Evolutionary conservation across 2,888 invertebrate species (phyloP), one percentile per base, ranked within the genome.

Genomic region (Uloborus plumipes): DNA sequence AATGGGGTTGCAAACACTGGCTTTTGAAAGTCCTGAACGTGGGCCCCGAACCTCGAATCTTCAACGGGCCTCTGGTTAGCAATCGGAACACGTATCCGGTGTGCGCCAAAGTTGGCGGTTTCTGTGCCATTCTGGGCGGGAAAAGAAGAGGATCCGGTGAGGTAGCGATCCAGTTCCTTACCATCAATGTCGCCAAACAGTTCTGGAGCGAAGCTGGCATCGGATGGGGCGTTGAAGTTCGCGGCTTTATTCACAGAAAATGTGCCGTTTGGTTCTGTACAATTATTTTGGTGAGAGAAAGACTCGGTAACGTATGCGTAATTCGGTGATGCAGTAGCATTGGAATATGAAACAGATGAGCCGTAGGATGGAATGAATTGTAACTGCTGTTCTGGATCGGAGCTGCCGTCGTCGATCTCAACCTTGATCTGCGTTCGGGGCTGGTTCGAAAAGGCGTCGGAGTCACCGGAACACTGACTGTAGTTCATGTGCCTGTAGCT

Each of bases 111-210:
- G 39, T 39, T 39, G 9, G 39, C 9, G 39, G 39, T 9, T 39
- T 39, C 39, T 39, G 39, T 55, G 16, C 31, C 16, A 26, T 13
- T 61, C n/a, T 62, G 18, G 1, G 58, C 9, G 20, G 47, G 59
- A 22, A 58, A 62, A 6, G 79, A 61, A 13, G 69, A 26, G 0
- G 74, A 62, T 16, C 76, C 82, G 3, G 59, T 76, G 16, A 83
- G 62, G 39, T 83, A 83, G 15, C 77, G 77, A 20, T 83, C 83
- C 22, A 83, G 67, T 62, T 83, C 83, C 26, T 77, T 83, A 0
- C 77, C 77, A 55, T 83, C 83, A 11, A 83, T 83, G 50, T 83
- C 83, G 9, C 67, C 76, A 50, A 83, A 83, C 1, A 83, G 55
- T 50, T 77, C 83, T 2, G 82, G 58, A n/a, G 65, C 70, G 49